These are phyloP conservation scores for Lasioglossum leucozonium DNA, from an alignment of 2,888 invertebrate species.

Conservation along the genomic window DNA sequence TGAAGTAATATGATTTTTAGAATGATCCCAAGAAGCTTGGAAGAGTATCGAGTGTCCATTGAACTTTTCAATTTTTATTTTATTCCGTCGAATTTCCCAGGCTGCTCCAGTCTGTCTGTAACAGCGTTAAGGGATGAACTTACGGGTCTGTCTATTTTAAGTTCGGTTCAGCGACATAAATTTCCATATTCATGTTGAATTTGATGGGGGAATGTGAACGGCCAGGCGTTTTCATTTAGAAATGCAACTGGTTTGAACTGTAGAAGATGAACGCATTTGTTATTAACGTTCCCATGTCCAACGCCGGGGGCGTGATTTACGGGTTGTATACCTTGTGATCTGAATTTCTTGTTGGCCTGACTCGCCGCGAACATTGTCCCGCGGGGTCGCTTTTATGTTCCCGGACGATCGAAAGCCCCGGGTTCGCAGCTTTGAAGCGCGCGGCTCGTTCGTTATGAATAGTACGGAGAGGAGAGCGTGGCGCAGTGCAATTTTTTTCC, in stretches of 20 bases:
- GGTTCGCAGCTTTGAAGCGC: slow-evolving; percentile 2
- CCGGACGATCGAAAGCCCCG: background rate
- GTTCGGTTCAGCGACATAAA: background rate
- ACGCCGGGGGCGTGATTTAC: background rate
- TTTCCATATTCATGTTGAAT: background rate
- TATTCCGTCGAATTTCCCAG: background rate
- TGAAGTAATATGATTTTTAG: too few species aligned
- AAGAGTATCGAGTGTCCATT: too few species aligned
- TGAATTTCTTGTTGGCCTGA: slow-evolving; percentile 12
- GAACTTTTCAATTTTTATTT: too few species aligned
- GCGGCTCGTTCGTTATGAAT: slow-evolving; percentile 16
- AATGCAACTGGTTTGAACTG: background rate
- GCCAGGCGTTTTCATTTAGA: background rate
- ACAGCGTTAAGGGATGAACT: too few species aligned
- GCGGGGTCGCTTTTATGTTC: background rate
- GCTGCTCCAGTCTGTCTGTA: background rate
- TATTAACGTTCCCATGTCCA: background rate
- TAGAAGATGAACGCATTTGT: background rate
- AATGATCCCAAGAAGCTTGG: too few species aligned
- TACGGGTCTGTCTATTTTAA: background rate
- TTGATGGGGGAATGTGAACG: background rate
- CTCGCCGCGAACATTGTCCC: background rate
- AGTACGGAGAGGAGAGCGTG: background rate
- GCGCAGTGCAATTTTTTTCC: background rate
- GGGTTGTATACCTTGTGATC: background rate